These are phyloP conservation scores for Oriolus oriolus DNA, from an alignment of 2,113 vertebrate species.

Conservation along the genomic window DNA sequence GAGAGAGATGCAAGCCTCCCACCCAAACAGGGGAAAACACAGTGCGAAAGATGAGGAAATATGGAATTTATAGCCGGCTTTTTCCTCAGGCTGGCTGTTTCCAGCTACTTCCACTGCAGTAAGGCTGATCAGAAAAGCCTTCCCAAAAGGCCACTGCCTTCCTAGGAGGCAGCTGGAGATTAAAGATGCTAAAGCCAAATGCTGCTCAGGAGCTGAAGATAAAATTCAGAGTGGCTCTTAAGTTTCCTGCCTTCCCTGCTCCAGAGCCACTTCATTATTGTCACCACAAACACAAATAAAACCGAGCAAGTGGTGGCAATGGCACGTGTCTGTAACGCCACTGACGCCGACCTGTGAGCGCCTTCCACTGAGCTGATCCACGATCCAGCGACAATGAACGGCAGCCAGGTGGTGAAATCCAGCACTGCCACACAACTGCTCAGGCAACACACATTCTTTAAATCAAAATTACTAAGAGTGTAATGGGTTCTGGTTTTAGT, in stretches of 20 bases:
- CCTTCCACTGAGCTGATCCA: not conserved
- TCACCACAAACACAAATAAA: not conserved
- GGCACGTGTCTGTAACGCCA: accelerated
- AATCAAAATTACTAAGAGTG: not conserved
- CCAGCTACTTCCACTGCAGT: not conserved
- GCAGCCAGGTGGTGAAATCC: not conserved
- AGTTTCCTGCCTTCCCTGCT: not conserved
- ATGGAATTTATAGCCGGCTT: not conserved
- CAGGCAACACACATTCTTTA: not conserved
- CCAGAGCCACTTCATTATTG: not conserved
- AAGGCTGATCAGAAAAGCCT: not conserved
- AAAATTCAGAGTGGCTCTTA: not conserved
- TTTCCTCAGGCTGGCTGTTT: not conserved
- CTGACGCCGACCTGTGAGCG: accelerated
- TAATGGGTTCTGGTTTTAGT: not conserved
- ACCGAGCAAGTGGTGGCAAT: accelerated
- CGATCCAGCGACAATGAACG: not conserved
- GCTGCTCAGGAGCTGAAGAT: not conserved
- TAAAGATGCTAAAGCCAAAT: not conserved
- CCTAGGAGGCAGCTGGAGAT: not conserved
- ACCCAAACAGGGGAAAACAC: accelerated
- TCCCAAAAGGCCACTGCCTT: not conserved
- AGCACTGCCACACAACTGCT: not conserved
- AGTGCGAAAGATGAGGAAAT: not conserved
- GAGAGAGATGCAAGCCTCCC: not conserved